Evolutionary conservation across 2,113 vertebrate species (phyloP), one percentile per base, ranked within the genome.

Genomic region (Osmerus eperlanus): DNA sequence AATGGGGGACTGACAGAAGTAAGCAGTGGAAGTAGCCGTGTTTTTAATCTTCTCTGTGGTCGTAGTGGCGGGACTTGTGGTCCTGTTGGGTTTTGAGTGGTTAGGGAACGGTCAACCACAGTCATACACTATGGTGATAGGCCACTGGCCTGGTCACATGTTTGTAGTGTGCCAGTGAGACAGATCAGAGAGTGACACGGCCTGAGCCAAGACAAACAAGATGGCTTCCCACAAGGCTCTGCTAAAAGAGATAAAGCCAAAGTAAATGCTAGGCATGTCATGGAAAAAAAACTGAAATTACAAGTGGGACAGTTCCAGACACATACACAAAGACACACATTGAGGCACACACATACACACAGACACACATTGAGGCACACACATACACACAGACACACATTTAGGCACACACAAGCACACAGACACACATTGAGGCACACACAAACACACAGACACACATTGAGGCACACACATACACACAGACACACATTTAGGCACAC

Each of bases 201-300:
- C 77, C 70, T 75, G 72, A 41, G 80, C 82, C 81, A 86, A 88
- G 52, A 89, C 78, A 90, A 89, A 92, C 88, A 91, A 73, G 61
- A 74, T 74, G 70, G 72, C 85, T 91, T 92, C 87, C 90, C 89
- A 91, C 89, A 86, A 90, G 77, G 81, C 81, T 83, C 83, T 83
- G 72, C 83, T 87, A 78, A 78, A 65, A 19, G 67, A 53, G 58
- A 84, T 62, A 76, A 25, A 25, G 86, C 89, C 88, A 90, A 90
- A 88, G 83, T 87, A 90, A 92, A 90, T 81, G 60, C 75, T 16
- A 53, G 59, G 74, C 78, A 84, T 87, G 81, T 88, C 81, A 90
- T 82, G 82, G 90, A 88, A 91, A 89, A 85, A 65, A 23, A 66
- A 59, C 29, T 12, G 52, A 55, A 56, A 67, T 47, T 47, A 67